Evolutionary conservation across 2,888 invertebrate species (phyloP), one percentile per base, ranked within the genome.

Genomic region (Nomada hirtipes): DNA sequence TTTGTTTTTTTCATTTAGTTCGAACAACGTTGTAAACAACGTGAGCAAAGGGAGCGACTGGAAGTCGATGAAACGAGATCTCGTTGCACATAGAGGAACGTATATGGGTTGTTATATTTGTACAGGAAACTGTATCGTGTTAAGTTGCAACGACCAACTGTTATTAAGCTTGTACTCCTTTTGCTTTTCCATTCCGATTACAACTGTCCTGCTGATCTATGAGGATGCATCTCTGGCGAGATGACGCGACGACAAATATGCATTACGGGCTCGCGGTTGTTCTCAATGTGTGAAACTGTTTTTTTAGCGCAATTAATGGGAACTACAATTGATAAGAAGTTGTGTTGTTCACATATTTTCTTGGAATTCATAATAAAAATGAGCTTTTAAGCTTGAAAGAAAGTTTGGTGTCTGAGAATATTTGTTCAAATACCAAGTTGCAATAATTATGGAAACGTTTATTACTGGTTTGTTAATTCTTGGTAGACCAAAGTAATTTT

Each of bases 181-280:
- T 50, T 42, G 71, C 47, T 59, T 26, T 44, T 36, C 18, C 47
- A 79, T 55, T 20, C 44, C 50, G 64, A 69, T 59, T 60, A 59
- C 44, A 65, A 57, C 26, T 57, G 60, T 60, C 7, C 44, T 72
- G 20, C 47, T 53, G 76, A 68, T 63, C 26, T 20, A 65, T 82
- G 50, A 55, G 47, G 44, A 52, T 60, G 42, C 59, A 53, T 4
- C 18, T 47, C 23, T 50, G 10, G n/a, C 44, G 47, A 50, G 42
- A 52, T 47, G 10, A 9, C 36, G 50, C 23, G 20, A 70, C 82
- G 65, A 76, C 68, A 73, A 82, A 65, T 76, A 65, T 72, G 71
- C 76, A 82, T 72, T 52, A 69, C 50, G 26, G 52, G 63, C 55
- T 52, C 10, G 61, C 68, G 61, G 44, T 74, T 77, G 44, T 7